A percentile compares a stretch with the other conserved stretches of the same genome.
phyloP scores from a whole-genome alignment of 1,140 invertebrate species.

The Habropoda laboriosa region DNA sequence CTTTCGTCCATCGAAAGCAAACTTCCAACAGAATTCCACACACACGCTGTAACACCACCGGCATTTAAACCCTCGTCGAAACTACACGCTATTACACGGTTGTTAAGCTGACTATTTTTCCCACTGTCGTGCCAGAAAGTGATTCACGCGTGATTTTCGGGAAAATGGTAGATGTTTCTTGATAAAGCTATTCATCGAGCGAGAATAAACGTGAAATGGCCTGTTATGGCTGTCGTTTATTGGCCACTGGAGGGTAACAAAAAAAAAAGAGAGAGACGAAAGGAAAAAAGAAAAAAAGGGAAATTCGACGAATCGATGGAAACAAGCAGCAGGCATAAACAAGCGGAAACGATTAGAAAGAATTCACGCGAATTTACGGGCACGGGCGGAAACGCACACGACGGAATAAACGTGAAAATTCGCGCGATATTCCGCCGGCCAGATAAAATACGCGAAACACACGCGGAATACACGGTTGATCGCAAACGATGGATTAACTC shows the following conservation, averaged over 20 bases:
- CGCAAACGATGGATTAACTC: constrained; percentile 21
- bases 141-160: too few species aligned
- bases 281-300: not conserved
- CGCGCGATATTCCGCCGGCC: not conserved
- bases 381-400: not conserved
- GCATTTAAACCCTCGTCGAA: not conserved
- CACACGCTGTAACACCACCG: too few species aligned
- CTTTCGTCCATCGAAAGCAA: too few species aligned
- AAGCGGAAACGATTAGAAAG: constrained; percentile 33
- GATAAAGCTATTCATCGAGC: too few species aligned
- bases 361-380: constrained; percentile 19
- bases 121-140: too few species aligned
- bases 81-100: not conserved
- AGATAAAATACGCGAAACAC: constrained; percentile 16
- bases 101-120: too few species aligned
- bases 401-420: constrained; percentile 19
- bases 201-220: too few species aligned
- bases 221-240: too few species aligned
- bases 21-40: too few species aligned
- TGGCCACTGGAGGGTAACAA: not conserved
- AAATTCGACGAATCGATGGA: not conserved
- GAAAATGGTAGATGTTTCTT: too few species aligned
- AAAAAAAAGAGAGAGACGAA: too few species aligned
- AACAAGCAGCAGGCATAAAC: constrained; percentile 10
- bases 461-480: constrained; percentile 9